Evolutionary conservation across 1,140 invertebrate genomes (phyloP).

Genomic region (Ganaspis sp.): DNA sequence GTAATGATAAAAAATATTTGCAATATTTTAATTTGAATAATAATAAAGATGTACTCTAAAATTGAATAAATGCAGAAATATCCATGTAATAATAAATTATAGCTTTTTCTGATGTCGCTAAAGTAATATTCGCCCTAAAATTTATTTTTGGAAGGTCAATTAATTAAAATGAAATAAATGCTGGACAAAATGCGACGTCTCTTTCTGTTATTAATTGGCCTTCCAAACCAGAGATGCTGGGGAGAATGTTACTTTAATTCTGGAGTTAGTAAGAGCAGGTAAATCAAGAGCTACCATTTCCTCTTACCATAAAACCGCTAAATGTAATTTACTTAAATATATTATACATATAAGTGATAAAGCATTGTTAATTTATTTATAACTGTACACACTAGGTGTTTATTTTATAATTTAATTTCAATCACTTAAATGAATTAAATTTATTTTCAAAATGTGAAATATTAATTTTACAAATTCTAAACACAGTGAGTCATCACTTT

Average conservation of each 20-base stretch:
- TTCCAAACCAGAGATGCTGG: background rate
- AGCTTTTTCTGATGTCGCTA: too few relatives aligned
- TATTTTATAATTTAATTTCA: background rate
- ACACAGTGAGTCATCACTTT: too few relatives aligned
- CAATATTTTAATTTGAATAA: too few relatives aligned
- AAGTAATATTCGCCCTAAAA: too few relatives aligned
- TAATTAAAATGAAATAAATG: too few relatives aligned
- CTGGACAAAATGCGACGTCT: background rate
- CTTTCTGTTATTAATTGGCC: background rate
- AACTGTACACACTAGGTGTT: background rate
- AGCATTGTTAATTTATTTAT: background rate
- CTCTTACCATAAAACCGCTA: background rate
- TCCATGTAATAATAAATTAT: too few relatives aligned
- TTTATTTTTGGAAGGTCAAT: too few relatives aligned
- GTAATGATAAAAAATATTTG: too few relatives aligned
- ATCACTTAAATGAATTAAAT: background rate
- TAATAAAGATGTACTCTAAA: too few relatives aligned
- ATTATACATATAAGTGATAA: background rate
- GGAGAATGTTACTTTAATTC: background rate
- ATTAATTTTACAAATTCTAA: background rate
- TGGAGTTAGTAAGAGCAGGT: background rate
- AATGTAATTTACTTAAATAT: conserved; percentile 1
- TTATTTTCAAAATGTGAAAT: background rate
- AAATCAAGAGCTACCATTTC: background rate
- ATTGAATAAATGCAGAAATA: too few relatives aligned